Percentiles rank a stretch among this genome's conserved stretches.
These are phyloP conservation scores for Atlantisia rogersi DNA, from an alignment of 2,113 vertebrate genomes.

Conservation along the genomic window DNA sequence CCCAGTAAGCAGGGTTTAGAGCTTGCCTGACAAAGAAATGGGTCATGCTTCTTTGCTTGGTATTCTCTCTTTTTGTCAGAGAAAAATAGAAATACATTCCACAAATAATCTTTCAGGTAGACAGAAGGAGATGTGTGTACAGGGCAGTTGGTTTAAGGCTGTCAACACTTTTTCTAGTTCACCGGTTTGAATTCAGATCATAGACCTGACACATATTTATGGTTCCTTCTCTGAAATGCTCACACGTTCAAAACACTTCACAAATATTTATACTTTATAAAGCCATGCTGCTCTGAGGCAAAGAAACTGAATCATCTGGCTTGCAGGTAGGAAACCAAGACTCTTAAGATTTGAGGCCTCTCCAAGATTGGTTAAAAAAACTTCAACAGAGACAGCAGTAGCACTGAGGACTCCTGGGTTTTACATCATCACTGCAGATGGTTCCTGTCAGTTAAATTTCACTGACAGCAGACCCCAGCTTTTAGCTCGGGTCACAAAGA, in stretches of 20 bases:
- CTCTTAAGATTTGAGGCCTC: background rate
- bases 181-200: constrained; percentile 31
- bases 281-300: background rate
- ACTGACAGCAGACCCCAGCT: background rate
- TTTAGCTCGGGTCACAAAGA: background rate
- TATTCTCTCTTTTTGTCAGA: constrained; percentile 22
- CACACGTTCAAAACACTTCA: background rate
- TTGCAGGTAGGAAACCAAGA: background rate
- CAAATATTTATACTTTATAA: constrained; percentile 3
- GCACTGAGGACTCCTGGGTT: background rate
- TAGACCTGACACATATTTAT: constrained; percentile 37
- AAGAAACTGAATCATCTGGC: background rate
- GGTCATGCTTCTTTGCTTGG: constrained; percentile 16
- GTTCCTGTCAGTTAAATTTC: background rate
- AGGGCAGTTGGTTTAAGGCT: constrained; percentile 45
- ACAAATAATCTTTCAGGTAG: constrained; percentile 56
- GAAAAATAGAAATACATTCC: constrained; percentile 54
- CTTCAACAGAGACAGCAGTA: background rate
- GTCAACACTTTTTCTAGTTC: constrained; percentile 57
- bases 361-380: background rate
- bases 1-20: constrained; percentile 14
- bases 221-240: constrained; percentile 11
- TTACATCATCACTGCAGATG: background rate
- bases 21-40: constrained; percentile 24
- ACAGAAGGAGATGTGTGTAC: constrained; percentile 22